A percentile compares a stretch with the other conserved stretches of the same genome.
Evolutionary conservation across 2,113 vertebrate genomes (phyloP).

Genomic region (Leucoraja erinaceus): DNA sequence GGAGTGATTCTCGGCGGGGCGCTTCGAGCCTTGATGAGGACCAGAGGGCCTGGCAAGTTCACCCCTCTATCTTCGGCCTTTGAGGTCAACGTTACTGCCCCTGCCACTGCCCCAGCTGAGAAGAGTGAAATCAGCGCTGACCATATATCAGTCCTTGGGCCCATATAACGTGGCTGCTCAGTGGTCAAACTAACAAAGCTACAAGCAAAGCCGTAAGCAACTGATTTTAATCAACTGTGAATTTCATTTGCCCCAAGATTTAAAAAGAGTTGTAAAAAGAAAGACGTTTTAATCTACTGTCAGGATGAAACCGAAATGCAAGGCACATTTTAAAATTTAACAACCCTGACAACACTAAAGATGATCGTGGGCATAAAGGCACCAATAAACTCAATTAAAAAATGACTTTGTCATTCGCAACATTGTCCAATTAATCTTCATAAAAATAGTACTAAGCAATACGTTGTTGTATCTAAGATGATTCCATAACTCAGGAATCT

Average conservation of each 20-base stretch:
- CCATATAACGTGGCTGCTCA: neutral
- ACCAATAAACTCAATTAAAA: neutral
- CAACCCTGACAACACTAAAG: neutral
- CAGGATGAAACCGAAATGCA: neutral
- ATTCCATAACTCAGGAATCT: neutral
- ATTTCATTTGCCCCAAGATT: neutral
- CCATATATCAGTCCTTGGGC: slow-evolving; percentile 18
- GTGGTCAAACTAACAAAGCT: neutral
- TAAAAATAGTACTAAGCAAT: neutral
- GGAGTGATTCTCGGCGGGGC: neutral
- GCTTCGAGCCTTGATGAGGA: neutral
- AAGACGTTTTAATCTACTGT: neutral
- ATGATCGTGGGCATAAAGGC: neutral
- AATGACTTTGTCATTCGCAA: neutral
- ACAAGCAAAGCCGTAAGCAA: neutral
- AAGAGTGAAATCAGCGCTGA: neutral
- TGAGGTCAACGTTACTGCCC: slow-evolving; percentile 17
- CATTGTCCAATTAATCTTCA: neutral
- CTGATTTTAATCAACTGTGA: slow-evolving; percentile 18
- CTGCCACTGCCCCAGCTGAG: slow-evolving; percentile 33
- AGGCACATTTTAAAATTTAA: neutral
- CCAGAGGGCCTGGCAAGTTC: neutral
- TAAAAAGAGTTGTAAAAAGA: neutral
- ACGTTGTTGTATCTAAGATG: neutral
- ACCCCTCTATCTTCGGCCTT: neutral